These are phyloP conservation scores for Metopia argyrocephala DNA, from an alignment of 2,888 invertebrate species.

Conservation along the genomic window DNA sequence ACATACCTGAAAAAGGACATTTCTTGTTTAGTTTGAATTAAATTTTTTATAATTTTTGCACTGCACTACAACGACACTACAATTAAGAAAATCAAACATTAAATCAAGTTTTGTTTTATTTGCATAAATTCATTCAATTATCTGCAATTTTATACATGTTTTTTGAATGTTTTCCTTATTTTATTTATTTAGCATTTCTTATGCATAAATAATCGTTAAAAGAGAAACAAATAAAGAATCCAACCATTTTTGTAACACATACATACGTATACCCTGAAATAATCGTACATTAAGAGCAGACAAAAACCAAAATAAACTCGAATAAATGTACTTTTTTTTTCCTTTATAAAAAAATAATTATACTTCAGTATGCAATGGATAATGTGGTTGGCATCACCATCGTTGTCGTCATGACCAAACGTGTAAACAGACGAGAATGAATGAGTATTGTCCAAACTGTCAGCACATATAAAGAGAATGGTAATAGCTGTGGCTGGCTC, in stretches of 20 bases:
- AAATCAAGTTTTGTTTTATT: slow-evolving; percentile 21
- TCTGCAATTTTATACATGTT: slow-evolving; percentile 48
- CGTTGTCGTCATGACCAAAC: slow-evolving; percentile 56
- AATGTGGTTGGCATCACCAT: slow-evolving; percentile 4
- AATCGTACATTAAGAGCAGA: not conserved
- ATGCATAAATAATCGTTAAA: slow-evolving; percentile 47
- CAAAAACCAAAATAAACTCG: not conserved
- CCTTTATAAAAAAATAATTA: slow-evolving; percentile 31
- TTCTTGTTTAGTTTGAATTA: not conserved
- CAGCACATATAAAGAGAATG: slow-evolving; percentile 59
- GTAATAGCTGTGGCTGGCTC: not conserved
- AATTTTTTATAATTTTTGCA: not conserved
- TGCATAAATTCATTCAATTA: slow-evolving; percentile 62
- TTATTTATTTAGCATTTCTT: slow-evolving; percentile 22
- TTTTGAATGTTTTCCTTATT: slow-evolving; percentile 7
- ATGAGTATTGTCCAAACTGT: slow-evolving; percentile 67
- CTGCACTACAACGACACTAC: not conserved
- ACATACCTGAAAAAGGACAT: too few relatives aligned
- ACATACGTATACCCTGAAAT: too few relatives aligned
- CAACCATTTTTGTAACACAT: slow-evolving; percentile 43
- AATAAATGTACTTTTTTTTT: not conserved
- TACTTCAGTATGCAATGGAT: slow-evolving; percentile 29
- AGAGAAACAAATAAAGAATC: slow-evolving; percentile 20
- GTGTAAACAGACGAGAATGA: slow-evolving; percentile 63
- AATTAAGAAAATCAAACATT: slow-evolving; percentile 28